Base-by-base conservation (phyloP, 2,113 vertebrate genomes). In the Pomatostomus ruficeps region DNA sequence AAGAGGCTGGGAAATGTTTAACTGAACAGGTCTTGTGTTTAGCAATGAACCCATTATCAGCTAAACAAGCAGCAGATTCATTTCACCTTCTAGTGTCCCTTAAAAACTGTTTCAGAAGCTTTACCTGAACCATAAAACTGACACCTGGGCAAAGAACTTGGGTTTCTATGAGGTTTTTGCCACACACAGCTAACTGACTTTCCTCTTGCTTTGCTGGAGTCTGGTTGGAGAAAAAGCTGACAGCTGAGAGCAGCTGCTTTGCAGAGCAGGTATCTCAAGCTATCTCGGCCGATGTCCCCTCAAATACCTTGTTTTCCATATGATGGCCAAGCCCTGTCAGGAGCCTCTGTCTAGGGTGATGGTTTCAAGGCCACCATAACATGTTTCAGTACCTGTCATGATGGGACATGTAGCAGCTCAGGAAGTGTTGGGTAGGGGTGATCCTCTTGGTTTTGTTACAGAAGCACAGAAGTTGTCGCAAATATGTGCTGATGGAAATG, bases 1-100 rank as follows among this genome's bases (percentile, higher is more conserved):
- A 57, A 31, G 67, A 70, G 54, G 40, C 83, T 80, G 72, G 79
- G 59, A 49, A 96, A 89, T 91, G 14, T 94, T 95, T 95, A 91
- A 92, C 75, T 76, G 54, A 93, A 42, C 76, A 73, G 54, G 18
- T 76, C 80, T 72, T 88, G 48, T 85, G 29, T 76, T 93, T 58
- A 83, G 88, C 54, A 55, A 33, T 52, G 62, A 76, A 20, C 36
- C 46, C 12, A 6, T 88, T 92, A 88, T 80, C 82, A 90, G 48
- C 52, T 82, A 16, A 75, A 58, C 16, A 55, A 61, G 46, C 43
- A 88, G 83, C 63, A 77, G 67, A 33, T 62, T 58, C 33, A 86
- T 85, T 35, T 91, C 18, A 17, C 40, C 62, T 92, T 86, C 79
- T 68, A 10, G 12, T 40, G 72, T 79, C 67, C 49, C 49, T 86